These are phyloP conservation scores for Bombus waltoni DNA, from an alignment of 1,140 invertebrate genomes.

Conservation along the genomic window DNA sequence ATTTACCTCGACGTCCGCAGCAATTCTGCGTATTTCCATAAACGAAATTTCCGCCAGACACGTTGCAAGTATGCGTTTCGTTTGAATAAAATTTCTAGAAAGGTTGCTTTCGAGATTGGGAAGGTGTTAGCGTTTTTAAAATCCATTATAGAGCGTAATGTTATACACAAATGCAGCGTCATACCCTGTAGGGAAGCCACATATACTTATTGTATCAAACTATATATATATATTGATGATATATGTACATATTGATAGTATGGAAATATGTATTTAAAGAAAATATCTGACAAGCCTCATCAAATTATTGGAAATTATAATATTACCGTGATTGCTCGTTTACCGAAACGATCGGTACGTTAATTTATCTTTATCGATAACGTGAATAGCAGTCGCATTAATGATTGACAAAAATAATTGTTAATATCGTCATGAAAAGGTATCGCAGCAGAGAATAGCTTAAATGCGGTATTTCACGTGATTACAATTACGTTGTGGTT, in stretches of 20 bases:
- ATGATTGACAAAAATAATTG: slow-evolving; percentile 18
- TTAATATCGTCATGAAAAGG: neutral
- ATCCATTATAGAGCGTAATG: neutral
- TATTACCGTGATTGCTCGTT: neutral
- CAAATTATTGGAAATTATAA: neutral
- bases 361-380: neutral
- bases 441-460: neutral
- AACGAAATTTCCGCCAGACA: neutral
- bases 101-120: too few relatives aligned
- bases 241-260: too few relatives aligned
- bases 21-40: neutral
- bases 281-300: neutral
- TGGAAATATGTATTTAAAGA: neutral
- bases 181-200: neutral
- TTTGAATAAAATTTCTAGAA: neutral
- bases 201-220: too few relatives aligned
- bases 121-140: neutral
- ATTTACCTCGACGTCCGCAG: neutral
- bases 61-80: neutral
- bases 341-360: neutral
- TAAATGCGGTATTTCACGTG: neutral
- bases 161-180: neutral
- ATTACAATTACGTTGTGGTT: neutral
- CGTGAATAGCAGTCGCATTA: neutral
- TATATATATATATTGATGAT: too few relatives aligned